Percentiles rank a stretch among this genome's conserved stretches.
These are phyloP conservation scores for Glomeris marginata DNA, from an alignment of 2,888 invertebrate species.

Conservation along the genomic window DNA sequence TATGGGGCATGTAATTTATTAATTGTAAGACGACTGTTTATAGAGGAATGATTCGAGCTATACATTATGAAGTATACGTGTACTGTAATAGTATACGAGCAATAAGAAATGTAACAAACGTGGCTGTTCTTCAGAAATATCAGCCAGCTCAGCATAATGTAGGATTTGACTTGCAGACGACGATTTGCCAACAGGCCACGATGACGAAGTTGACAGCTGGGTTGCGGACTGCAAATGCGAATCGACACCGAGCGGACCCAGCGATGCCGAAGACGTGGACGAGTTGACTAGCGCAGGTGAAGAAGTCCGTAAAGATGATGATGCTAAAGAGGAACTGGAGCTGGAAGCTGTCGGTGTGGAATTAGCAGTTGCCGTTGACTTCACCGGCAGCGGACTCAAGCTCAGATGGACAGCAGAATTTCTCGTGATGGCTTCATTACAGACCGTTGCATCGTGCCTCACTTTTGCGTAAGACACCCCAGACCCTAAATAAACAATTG, in stretches of 20 bases:
- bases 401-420: slow-evolving; percentile 5
- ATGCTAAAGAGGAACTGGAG: slow-evolving; percentile 16
- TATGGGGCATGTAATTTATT: too few relatives aligned
- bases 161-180: slow-evolving; percentile 22
- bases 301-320: slow-evolving; percentile 18
- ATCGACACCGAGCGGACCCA: slow-evolving; percentile 15
- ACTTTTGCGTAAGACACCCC: slow-evolving; percentile 19
- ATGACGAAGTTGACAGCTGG: slow-evolving; percentile 7
- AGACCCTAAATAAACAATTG: slow-evolving; percentile 12
- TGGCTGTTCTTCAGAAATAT: slow-evolving; percentile 30
- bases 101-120: too few relatives aligned
- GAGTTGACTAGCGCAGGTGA: slow-evolving; percentile 14
- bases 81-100: slow-evolving; percentile 40
- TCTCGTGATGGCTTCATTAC: background rate
- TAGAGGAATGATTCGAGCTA: too few relatives aligned
- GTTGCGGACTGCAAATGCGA: slow-evolving; percentile 2
- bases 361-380: background rate
- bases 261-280: slow-evolving; percentile 12
- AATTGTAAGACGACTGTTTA: too few relatives aligned
- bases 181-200: slow-evolving; percentile 1
- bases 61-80: slow-evolving; percentile 32
- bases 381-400: slow-evolving; percentile 5
- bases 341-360: slow-evolving; percentile 8
- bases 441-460: slow-evolving; percentile 5
- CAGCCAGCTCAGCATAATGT: slow-evolving; percentile 22